Conservation (phyloP, 2,113 vertebrate species). For the Atlantisia rogersi region DNA sequence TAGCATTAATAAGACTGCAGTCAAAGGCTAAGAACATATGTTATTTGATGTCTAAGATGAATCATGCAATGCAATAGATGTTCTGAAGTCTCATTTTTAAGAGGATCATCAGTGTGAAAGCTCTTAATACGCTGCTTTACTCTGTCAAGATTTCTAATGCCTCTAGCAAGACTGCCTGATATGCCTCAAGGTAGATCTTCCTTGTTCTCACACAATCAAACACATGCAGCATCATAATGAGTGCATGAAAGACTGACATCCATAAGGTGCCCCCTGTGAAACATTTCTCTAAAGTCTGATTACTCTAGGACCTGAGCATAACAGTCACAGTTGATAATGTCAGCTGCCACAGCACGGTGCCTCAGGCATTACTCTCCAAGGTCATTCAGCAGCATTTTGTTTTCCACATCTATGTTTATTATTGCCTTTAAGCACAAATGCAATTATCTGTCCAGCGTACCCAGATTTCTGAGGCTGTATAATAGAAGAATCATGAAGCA, state of each 20-base stretch:
- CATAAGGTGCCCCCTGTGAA: conserved; percentile 67
- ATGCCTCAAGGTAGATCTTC: conserved; percentile 67
- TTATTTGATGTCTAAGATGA: conserved; percentile 69
- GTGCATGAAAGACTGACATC: conserved; percentile 62
- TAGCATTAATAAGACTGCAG: conserved; percentile 53
- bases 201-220: conserved; percentile 76
- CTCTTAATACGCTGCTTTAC: conserved; percentile 71
- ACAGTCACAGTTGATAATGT: conserved; percentile 57
- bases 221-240: conserved; percentile 71
- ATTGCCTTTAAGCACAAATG: conserved; percentile 71
- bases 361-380: conserved; percentile 75
- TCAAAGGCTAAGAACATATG: conserved; percentile 44
- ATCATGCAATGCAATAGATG: conserved; percentile 14
- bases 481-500: neutral
- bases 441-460: conserved; percentile 72
- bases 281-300: conserved; percentile 65
- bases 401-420: conserved; percentile 74
- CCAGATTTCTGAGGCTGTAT: conserved; percentile 48
- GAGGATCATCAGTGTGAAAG: conserved; percentile 59
- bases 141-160: conserved; percentile 72
- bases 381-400: conserved; percentile 75
- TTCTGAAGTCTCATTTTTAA: conserved; percentile 56
- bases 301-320: conserved; percentile 49
- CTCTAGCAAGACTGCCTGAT: conserved; percentile 51
- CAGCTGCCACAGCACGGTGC: conserved; percentile 63